A percentile compares a stretch with the other conserved stretches of the same genome.
Conservation (phyloP, 2,888 invertebrate species). For the Dromius quadrimaculatus region DNA sequence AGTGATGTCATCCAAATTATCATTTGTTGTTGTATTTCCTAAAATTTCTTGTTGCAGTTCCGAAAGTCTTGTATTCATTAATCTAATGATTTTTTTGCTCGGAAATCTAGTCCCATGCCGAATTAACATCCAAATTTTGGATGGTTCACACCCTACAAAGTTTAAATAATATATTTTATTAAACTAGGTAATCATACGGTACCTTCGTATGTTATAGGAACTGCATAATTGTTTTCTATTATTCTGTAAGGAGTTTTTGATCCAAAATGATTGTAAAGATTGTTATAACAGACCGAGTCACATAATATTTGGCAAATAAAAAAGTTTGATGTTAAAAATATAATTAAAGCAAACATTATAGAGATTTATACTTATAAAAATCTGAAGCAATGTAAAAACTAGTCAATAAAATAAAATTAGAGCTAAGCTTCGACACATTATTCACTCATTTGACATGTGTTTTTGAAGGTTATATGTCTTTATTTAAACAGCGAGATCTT, state of each 20-base stretch:
- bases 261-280: slow-evolving; percentile 69
- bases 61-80: slow-evolving; percentile 70
- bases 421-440: too few relatives aligned
- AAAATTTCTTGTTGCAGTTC: slow-evolving; percentile 71
- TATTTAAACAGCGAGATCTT: too few relatives aligned
- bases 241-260: slow-evolving; percentile 82
- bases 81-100: slow-evolving; percentile 70
- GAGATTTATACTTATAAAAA: background rate
- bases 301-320: background rate
- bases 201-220: slow-evolving; percentile 73
- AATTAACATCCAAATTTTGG: slow-evolving; percentile 80
- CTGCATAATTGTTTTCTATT: slow-evolving; percentile 74
- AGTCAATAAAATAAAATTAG: too few relatives aligned
- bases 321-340: background rate
- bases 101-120: slow-evolving; percentile 86
- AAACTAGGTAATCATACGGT: slow-evolving; percentile 55
- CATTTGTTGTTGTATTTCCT: slow-evolving; percentile 60
- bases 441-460: too few relatives aligned
- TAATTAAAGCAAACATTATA: background rate
- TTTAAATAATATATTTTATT: slow-evolving; percentile 44
- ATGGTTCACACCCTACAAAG: slow-evolving; percentile 59
- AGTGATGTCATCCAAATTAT: slow-evolving; percentile 57
- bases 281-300: background rate
- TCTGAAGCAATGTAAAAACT: too few relatives aligned
- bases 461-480: too few relatives aligned